Evolutionary conservation across 1,140 invertebrate species (phyloP).

Genomic region (Rhopalosiphum maidis): DNA sequence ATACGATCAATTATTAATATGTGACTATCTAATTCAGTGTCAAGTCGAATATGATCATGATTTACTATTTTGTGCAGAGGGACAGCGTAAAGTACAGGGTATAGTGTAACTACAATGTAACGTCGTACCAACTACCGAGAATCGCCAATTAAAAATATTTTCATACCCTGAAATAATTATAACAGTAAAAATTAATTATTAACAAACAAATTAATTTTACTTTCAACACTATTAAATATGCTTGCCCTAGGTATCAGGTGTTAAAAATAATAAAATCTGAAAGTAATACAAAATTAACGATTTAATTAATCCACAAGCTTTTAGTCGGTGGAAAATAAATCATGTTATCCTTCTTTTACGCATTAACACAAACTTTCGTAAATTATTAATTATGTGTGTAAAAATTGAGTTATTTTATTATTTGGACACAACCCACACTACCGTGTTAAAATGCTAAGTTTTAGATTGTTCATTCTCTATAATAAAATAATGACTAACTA

Average conservation of each 20-base stretch:
- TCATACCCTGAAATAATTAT: neutral
- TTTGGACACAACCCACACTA: neutral
- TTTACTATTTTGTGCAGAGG: neutral
- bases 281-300: neutral
- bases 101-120: neutral
- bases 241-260: neutral
- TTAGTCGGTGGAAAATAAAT: neutral
- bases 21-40: neutral
- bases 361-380: neutral
- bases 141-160: neutral
- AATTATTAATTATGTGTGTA: neutral
- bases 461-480: neutral
- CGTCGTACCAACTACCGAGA: neutral
- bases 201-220: slow-evolving; percentile 15
- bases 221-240: neutral
- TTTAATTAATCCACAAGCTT: neutral
- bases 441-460: neutral
- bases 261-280: neutral
- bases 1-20: neutral
- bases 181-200: slow-evolving; percentile 4
- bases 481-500: neutral
- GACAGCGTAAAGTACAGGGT: too few relatives aligned
- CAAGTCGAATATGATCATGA: neutral
- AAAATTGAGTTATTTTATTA: slow-evolving; percentile 1
- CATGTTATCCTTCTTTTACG: neutral